These are phyloP conservation scores for Ditula angustiorana DNA, from an alignment of 2,888 invertebrate species.

Conservation along the genomic window DNA sequence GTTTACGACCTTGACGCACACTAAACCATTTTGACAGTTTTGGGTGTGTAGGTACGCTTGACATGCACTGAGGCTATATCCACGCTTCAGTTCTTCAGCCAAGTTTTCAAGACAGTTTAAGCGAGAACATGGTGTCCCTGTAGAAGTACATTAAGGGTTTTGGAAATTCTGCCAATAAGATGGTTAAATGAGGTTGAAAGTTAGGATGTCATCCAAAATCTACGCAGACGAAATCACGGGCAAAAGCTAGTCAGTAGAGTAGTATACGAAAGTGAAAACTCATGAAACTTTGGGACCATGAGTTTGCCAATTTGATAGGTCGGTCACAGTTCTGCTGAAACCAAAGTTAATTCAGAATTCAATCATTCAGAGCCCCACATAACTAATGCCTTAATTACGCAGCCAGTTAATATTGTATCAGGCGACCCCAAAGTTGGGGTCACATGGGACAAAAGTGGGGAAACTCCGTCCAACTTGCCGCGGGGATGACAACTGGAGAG, in stretches of 20 bases:
- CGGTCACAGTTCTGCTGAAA: background rate
- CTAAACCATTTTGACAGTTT: no score
- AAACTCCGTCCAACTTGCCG: background rate
- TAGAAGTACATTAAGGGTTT: no score
- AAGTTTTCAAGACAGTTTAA: no score
- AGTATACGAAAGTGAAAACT: background rate
- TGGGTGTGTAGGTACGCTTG: no score
- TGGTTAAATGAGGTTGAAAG: no score
- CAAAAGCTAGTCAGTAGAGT: background rate
- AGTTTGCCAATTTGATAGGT: background rate
- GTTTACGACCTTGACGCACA: no score
- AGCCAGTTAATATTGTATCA: conserved; percentile 14
- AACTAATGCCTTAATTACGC: conserved; percentile 28
- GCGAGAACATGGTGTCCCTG: no score
- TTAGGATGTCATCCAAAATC: no score
- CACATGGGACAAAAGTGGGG: conserved; percentile 18
- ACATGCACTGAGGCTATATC: no score
- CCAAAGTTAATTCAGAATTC: conserved; percentile 16
- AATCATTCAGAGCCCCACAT: conserved; percentile 26
- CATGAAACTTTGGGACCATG: background rate
- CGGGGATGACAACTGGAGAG: conserved; percentile 18
- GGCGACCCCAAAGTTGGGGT: conserved; percentile 23
- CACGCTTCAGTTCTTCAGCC: no score
- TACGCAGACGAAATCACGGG: no score
- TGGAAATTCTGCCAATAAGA: no score